Conservation (phyloP, 64 coral and sea anemone genomes). For the Actinia equina region DNA sequence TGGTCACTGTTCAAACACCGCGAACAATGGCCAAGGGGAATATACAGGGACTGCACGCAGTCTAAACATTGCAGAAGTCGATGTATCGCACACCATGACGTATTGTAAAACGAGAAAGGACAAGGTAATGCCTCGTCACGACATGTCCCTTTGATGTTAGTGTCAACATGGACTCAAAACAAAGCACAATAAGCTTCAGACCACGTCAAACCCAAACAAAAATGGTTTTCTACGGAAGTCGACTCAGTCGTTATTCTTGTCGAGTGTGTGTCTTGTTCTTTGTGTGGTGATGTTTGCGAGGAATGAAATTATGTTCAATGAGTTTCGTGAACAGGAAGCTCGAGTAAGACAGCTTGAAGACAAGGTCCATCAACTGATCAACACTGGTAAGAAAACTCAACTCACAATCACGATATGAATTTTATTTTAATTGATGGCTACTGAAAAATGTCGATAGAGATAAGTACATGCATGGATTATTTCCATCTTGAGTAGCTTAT, state of each 20-base stretch:
- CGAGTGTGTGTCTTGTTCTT: not conserved
- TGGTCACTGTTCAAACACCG: too few relatives aligned
- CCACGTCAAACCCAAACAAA: not conserved
- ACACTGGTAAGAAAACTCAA: not conserved
- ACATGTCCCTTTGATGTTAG: not conserved
- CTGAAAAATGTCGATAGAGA: too few relatives aligned
- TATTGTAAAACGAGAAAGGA: too few relatives aligned
- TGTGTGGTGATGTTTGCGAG: not conserved
- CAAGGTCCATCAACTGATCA: not conserved
- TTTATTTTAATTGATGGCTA: too few relatives aligned
- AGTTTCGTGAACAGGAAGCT: conserved; percentile 1
- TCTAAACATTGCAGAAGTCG: too few relatives aligned
- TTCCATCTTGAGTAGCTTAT: too few relatives aligned
- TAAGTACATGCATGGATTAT: too few relatives aligned
- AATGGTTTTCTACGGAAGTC: not conserved
- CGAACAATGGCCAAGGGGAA: too few relatives aligned
- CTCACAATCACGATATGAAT: not conserved
- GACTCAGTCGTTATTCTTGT: conserved; percentile 5
- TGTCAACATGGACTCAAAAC: not conserved
- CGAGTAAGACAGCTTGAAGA: not conserved
- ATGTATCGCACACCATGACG: too few relatives aligned
- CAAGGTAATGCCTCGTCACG: too few relatives aligned
- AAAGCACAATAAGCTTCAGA: not conserved
- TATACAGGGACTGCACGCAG: too few relatives aligned
- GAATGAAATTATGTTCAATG: conserved; percentile 18